phyloP scores from a whole-genome alignment of 2,888 invertebrate species.

The Pilophorus perplexus region DNA sequence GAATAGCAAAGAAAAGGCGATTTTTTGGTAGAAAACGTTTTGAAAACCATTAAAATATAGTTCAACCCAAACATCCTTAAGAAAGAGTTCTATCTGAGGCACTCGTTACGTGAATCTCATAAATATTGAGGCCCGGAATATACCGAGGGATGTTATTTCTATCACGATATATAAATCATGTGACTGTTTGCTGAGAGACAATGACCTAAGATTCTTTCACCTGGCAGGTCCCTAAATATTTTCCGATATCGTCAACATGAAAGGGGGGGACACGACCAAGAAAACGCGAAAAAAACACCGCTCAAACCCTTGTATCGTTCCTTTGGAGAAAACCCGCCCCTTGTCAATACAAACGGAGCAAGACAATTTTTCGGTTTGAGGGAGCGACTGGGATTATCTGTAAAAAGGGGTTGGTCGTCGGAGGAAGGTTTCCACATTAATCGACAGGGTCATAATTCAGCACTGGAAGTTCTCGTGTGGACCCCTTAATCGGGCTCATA shows the following conservation, averaged over 20 bases:
- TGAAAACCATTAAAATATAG: no score
- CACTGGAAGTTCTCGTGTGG: slow-evolving; percentile 41
- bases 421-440: slow-evolving; percentile 41
- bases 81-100: no score
- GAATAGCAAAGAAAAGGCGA: no score
- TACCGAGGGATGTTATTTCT: slow-evolving; percentile 24
- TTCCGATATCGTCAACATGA: slow-evolving; percentile 30
- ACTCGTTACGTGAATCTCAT: no score
- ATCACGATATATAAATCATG: slow-evolving; percentile 32
- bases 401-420: slow-evolving; percentile 32
- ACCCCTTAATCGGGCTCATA: slow-evolving; percentile 45
- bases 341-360: slow-evolving; percentile 25
- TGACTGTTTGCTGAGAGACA: slow-evolving; percentile 30
- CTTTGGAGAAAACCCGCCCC: not conserved
- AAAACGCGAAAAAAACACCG: not conserved
- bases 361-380: slow-evolving; percentile 41
- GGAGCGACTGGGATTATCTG: slow-evolving; percentile 38
- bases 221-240: slow-evolving; percentile 35
- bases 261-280: not conserved
- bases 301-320: not conserved
- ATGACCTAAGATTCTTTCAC: slow-evolving; percentile 18
- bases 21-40: no score
- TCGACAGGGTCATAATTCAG: slow-evolving; percentile 44
- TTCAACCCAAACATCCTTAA: no score
- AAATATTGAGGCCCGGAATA: no score